These are phyloP conservation scores for Musca vetustissima DNA, from an alignment of 1,140 invertebrate genomes.

Conservation along the genomic window DNA sequence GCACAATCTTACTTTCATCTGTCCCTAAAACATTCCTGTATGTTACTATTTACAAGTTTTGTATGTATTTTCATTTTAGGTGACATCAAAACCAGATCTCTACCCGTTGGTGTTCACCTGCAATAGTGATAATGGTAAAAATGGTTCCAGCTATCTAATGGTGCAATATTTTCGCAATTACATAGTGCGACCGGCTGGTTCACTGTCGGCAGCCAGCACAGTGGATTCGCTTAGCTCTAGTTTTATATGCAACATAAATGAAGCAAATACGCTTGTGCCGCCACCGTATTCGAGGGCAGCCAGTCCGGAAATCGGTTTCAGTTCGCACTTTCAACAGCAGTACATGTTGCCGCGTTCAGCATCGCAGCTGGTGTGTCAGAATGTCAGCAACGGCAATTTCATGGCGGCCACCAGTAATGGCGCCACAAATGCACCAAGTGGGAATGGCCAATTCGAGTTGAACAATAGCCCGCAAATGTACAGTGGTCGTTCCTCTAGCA, in stretches of 20 bases:
- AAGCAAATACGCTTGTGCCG: constrained; percentile 76
- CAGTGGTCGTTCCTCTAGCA: background rate
- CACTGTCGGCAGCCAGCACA: constrained; percentile 77
- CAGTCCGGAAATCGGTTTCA: constrained; percentile 65
- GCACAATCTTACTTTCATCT: too few species aligned
- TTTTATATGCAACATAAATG: constrained; percentile 79
- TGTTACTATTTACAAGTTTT: background rate
- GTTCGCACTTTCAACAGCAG: constrained; percentile 44
- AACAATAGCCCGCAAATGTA: background rate
- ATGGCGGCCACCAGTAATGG: constrained; percentile 21
- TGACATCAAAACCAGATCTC: constrained; percentile 80
- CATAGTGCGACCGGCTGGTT: constrained; percentile 69
- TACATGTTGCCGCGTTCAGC: constrained; percentile 46
- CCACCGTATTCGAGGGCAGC: constrained; percentile 79
- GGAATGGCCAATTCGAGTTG: constrained; percentile 29
- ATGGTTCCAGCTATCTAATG: constrained; percentile 73
- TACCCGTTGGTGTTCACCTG: constrained; percentile 81
- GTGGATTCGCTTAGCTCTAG: constrained; percentile 80
- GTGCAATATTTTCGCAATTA: constrained; percentile 80
- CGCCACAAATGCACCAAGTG: constrained; percentile 31
- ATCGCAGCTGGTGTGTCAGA: constrained; percentile 42
- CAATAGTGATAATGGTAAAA: constrained; percentile 64
- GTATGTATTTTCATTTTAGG: constrained; percentile 57
- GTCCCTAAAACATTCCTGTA: too few species aligned
- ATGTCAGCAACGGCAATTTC: constrained; percentile 25